These are phyloP conservation scores for Beroe ovata DNA, from an alignment of 37 sponge, comb jelly and placozoan species.

Conservation along the genomic window DNA sequence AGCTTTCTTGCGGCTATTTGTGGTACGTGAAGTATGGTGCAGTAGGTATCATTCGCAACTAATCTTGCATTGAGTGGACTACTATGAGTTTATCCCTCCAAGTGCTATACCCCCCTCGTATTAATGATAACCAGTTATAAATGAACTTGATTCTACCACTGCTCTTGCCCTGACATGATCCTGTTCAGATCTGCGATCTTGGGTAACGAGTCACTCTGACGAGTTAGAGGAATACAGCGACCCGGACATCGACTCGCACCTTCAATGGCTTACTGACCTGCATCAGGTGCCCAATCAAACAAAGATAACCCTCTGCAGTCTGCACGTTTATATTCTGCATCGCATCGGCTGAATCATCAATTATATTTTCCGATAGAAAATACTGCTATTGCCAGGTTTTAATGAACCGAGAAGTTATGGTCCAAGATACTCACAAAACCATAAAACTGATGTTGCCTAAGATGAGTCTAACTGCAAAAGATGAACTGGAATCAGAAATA, in stretches of 20 bases:
- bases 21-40: slow-evolving; percentile 32
- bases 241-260: slow-evolving; percentile 21
- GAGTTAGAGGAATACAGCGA: slow-evolving; percentile 12
- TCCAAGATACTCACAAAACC: slow-evolving; percentile 63
- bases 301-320: too few relatives aligned
- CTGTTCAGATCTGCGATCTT: slow-evolving; percentile 54
- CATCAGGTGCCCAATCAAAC: too few relatives aligned
- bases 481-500: slow-evolving; percentile 1
- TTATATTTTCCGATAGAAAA: too few relatives aligned
- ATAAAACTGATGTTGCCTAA: slow-evolving; percentile 34
- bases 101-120: too few relatives aligned
- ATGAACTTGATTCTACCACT: too few relatives aligned
- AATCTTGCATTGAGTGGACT: too few relatives aligned
- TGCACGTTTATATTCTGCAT: too few relatives aligned
- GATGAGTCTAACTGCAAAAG: slow-evolving; percentile 33
- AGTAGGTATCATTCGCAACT: too few relatives aligned
- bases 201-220: slow-evolving; percentile 33
- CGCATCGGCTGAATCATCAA: too few relatives aligned
- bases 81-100: too few relatives aligned
- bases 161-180: too few relatives aligned
- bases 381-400: not conserved
- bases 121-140: too few relatives aligned
- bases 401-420: slow-evolving; percentile 51
- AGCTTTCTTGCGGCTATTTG: slow-evolving; percentile 33
- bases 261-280: slow-evolving; percentile 61